These are phyloP conservation scores for Botia almorhae DNA, from an alignment of 2,797 vertebrate genomes.

Conservation along the genomic window DNA sequence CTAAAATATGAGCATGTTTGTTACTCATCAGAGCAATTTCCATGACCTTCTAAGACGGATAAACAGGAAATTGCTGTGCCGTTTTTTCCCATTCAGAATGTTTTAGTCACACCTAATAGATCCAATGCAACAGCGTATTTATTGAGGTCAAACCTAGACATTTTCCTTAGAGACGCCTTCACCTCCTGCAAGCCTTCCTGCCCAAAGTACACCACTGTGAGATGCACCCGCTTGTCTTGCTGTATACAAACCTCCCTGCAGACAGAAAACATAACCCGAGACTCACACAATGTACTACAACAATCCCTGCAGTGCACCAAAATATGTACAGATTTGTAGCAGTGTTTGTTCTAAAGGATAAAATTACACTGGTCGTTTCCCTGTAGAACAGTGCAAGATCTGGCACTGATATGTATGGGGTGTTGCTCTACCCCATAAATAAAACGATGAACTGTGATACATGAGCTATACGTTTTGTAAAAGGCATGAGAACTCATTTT, in stretches of 20 bases:
- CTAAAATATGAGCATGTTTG: background rate
- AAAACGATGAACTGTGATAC: no score
- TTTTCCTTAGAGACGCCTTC: slow-evolving; percentile 84
- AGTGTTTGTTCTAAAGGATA: background rate
- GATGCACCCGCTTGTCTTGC: slow-evolving; percentile 90
- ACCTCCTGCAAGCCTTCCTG: slow-evolving; percentile 88
- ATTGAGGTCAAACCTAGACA: slow-evolving; percentile 81
- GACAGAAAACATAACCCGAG: background rate
- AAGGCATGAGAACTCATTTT: background rate
- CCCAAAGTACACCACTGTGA: slow-evolving; percentile 98
- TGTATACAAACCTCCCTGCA: slow-evolving; percentile 92
- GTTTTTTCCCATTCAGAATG: background rate
- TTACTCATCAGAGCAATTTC: background rate
- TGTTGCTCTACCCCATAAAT: background rate
- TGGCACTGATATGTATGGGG: no score
- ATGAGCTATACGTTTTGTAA: background rate
- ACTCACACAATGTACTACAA: slow-evolving; percentile 6
- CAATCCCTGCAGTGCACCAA: background rate
- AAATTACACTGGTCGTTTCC: background rate
- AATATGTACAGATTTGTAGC: background rate
- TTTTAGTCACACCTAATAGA: background rate
- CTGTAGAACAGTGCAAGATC: background rate
- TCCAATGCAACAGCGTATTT: slow-evolving; percentile 6
- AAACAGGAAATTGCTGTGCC: no score
- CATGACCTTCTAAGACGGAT: no score